Evolutionary conservation across 2,888 invertebrate genomes (phyloP).

Genomic region (Eupithecia vulgata): DNA sequence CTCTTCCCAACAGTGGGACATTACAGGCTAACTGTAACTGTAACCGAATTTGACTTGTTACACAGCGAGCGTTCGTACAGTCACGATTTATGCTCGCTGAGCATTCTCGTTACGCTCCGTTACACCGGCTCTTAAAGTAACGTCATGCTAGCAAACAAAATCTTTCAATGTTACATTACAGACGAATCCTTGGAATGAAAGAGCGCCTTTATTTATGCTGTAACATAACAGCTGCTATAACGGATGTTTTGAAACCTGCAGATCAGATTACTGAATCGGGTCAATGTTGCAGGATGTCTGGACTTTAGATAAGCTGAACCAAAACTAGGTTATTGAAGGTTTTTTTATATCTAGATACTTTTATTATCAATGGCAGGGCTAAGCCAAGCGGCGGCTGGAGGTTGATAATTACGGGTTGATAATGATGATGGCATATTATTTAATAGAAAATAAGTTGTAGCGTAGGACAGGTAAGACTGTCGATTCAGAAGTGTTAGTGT

Average conservation of each 20-base stretch:
- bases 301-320: background rate
- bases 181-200: background rate
- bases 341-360: background rate
- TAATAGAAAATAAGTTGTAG: too few relatives aligned
- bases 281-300: slow-evolving; percentile 48
- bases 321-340: slow-evolving; percentile 8
- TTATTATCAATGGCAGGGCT: background rate
- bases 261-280: slow-evolving; percentile 49
- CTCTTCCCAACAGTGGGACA: too few relatives aligned
- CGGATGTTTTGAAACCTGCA: slow-evolving; percentile 50
- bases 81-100: too few relatives aligned
- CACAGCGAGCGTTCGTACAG: too few relatives aligned
- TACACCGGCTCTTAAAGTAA: too few relatives aligned
- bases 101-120: too few relatives aligned
- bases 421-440: too few relatives aligned
- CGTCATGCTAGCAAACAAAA: background rate
- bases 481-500: too few relatives aligned
- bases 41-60: too few relatives aligned
- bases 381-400: background rate
- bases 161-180: background rate
- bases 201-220: background rate
- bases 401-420: too few relatives aligned
- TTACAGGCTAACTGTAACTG: too few relatives aligned
- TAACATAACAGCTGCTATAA: slow-evolving; percentile 7
- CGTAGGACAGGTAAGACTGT: too few relatives aligned